These are phyloP conservation scores for Sterrhoptilus dennistouni DNA, from an alignment of 2,113 vertebrate genomes.

Conservation along the genomic window DNA sequence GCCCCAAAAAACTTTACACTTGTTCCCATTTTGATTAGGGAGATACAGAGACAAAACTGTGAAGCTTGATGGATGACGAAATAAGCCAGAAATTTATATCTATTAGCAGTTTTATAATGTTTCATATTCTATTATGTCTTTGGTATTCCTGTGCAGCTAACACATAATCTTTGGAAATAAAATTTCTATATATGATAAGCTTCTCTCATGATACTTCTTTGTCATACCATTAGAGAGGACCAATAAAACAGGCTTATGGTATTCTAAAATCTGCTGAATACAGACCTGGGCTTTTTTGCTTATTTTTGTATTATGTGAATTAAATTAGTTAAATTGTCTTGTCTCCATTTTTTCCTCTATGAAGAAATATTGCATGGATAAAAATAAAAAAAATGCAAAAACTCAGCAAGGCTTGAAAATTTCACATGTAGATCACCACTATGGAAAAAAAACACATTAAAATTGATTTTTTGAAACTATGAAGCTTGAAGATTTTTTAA, in stretches of 20 bases:
- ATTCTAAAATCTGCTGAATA: background rate
- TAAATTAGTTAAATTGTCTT: background rate
- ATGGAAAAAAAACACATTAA: background rate
- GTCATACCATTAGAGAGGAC: background rate
- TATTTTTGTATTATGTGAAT: background rate
- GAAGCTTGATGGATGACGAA: background rate
- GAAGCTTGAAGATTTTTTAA: background rate
- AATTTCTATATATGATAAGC: background rate
- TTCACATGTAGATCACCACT: background rate
- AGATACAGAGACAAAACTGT: background rate
- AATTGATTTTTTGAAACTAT: background rate
- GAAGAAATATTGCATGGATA: background rate
- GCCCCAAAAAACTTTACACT: accelerated
- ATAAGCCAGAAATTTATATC: background rate
- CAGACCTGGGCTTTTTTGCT: background rate
- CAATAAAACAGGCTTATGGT: background rate
- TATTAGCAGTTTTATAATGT: background rate
- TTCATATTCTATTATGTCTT: background rate
- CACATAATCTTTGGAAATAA: background rate
- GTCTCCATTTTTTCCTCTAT: background rate
- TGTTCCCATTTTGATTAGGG: background rate
- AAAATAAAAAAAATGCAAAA: background rate
- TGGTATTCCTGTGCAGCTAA: background rate
- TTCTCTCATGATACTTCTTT: background rate
- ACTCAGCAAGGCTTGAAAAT: background rate